A percentile compares a stretch with the other conserved stretches of the same genome.
These are phyloP conservation scores for Adela reaumurella DNA, from an alignment of 2,888 invertebrate species.

Conservation along the genomic window DNA sequence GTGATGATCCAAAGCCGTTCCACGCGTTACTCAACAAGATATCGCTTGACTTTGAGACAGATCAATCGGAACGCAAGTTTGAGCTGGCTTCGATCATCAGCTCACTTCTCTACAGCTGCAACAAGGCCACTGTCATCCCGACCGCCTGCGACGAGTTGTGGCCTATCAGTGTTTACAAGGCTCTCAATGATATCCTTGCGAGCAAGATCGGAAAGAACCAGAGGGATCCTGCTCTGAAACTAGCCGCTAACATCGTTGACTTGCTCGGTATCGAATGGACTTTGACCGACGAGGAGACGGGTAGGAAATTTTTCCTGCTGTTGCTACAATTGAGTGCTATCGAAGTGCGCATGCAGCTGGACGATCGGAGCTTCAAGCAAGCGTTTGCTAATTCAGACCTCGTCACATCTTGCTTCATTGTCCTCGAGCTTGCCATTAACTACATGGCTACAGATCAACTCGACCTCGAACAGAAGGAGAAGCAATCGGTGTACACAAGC, in stretches of 20 bases:
- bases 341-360: constrained; percentile 91
- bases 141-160: constrained; percentile 71
- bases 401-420: constrained; percentile 78
- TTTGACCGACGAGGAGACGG: constrained; percentile 71
- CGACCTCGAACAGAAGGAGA: constrained; percentile 86
- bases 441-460: constrained; percentile 78
- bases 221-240: constrained; percentile 81
- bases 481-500: constrained; percentile 85
- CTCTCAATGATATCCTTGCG: constrained; percentile 76
- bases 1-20: constrained; percentile 72
- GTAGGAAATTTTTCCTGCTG: constrained; percentile 79
- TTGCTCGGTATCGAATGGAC: constrained; percentile 84
- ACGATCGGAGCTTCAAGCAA: constrained; percentile 79
- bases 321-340: constrained; percentile 84
- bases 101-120: constrained; percentile 70
- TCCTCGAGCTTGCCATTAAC: constrained; percentile 74
- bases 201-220: constrained; percentile 86
- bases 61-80: constrained; percentile 86
- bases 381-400: constrained; percentile 73
- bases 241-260: constrained; percentile 78
- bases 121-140: constrained; percentile 61
- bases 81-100: constrained; percentile 79
- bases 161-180: constrained; percentile 79
- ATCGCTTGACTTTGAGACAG: constrained; percentile 82
- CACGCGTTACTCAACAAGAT: constrained; percentile 80